A percentile compares a stretch with the other conserved stretches of the same genome.
These are phyloP conservation scores for Aix galericulata DNA, from an alignment of 2,113 vertebrate species.

Conservation along the genomic window DNA sequence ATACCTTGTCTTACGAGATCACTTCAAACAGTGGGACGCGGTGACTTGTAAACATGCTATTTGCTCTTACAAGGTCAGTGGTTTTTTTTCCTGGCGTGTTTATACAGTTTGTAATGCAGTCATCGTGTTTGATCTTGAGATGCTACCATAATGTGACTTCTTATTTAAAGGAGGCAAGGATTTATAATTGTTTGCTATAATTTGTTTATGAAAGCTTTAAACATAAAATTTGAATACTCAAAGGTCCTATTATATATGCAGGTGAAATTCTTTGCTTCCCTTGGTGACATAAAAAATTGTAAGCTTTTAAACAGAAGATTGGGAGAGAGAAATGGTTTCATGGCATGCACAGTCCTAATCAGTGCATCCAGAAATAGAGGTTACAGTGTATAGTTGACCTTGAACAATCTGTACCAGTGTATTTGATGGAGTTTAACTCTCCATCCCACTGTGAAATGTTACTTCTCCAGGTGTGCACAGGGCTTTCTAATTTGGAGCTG, in stretches of 20 bases:
- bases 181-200: conserved; percentile 14
- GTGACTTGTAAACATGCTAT: neutral
- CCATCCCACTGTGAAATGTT: neutral
- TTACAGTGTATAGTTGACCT: neutral
- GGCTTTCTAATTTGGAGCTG: neutral
- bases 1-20: neutral
- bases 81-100: neutral
- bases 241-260: neutral
- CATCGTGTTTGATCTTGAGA: neutral
- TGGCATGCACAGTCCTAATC: neutral
- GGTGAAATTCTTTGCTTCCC: neutral
- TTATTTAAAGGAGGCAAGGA: neutral
- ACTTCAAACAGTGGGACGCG: neutral
- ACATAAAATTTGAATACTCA: neutral
- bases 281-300: neutral
- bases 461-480: neutral
- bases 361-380: neutral
- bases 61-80: neutral
- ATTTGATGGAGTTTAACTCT: neutral
- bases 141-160: neutral
- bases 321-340: neutral
- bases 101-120: neutral
- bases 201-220: conserved; percentile 9
- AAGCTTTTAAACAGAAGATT: neutral
- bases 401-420: neutral